Base-by-base conservation (phyloP, 2,888 invertebrate genomes). In the Morpho deidamia region DNA sequence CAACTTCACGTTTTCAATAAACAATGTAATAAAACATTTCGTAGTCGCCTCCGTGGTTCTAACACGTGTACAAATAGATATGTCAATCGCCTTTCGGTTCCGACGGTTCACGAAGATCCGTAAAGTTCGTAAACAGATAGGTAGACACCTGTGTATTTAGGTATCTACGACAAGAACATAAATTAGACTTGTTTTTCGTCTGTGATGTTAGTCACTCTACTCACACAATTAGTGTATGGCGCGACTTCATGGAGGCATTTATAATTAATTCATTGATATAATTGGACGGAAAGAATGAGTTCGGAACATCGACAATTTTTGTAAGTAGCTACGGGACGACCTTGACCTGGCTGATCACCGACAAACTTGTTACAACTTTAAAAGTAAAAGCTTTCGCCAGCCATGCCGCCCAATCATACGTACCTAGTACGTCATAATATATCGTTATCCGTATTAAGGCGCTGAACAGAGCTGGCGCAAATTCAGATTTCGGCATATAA, bases 371-470 rank as follows among this genome's bases (percentile, higher is more conserved):
- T 78, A 71, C 76, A 67, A 70, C 69, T 66, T 71, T 73, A 80
- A 82, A 83, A 82, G 80, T 79, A 83, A 83, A 82, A 83, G 80
- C 84, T 79, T 82, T 83, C 78, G 73, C 77, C 78, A 76, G 74
- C 74, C 65, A 44, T 41, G 32, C 37, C 34, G 39, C 32, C 35
- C 50, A 56, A 56, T 47, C 35, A 40, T 7, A 47, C n/a, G n/a
- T n/a, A n/a, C n/a, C n/a, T 34, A 33, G 32, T 35, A 14, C 14
- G 12, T 23, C 23, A 23, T 23, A 23, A 23, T 23, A 23, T 23
- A 23, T 23, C 23, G 23, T 23, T 23, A 23, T 23, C 23, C 23
- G 5, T 23, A 23, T 23, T 23, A n/a, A n/a, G n/a, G n/a, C n/a
- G n/a, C n/a, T n/a, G n/a, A n/a, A n/a, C n/a, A n/a, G n/a, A n/a